phyloP scores from a whole-genome alignment of 2,113 vertebrate genomes.

The Podiceps cristatus region DNA sequence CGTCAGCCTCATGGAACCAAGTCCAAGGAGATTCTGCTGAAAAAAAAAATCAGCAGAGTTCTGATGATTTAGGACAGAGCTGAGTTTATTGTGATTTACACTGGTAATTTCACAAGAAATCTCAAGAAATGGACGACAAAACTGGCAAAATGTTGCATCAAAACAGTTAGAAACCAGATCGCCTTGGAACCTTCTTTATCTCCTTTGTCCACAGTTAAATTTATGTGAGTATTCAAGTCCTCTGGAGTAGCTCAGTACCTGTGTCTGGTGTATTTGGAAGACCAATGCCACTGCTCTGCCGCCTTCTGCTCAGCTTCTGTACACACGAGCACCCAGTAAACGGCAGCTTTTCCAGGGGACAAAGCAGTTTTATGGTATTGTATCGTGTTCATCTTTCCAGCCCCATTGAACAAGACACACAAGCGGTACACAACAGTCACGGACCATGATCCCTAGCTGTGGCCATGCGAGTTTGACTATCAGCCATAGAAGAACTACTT shows the following conservation, averaged over 20 bases:
- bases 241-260: background rate
- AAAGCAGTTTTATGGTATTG: background rate
- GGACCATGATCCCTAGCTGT: background rate
- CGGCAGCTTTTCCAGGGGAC: background rate
- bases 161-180: background rate
- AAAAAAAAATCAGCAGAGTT: background rate
- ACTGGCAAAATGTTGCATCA: background rate
- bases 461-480: background rate
- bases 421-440: background rate
- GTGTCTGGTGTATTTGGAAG: background rate
- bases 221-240: background rate
- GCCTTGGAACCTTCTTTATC: rapidly evolving
- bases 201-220: background rate
- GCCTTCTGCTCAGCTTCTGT: background rate
- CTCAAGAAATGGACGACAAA: background rate
- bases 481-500: background rate
- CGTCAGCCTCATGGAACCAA: background rate
- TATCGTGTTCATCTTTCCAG: background rate
- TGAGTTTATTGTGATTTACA: rapidly evolving
- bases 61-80: background rate
- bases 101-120: background rate
- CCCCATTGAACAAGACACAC: background rate
- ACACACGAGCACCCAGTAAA: background rate
- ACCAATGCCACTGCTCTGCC: background rate
- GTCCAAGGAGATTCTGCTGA: background rate